Evolutionary conservation across 2,113 vertebrate species (phyloP), one percentile per base, ranked within the genome.

Genomic region (Helogale parvula): DNA sequence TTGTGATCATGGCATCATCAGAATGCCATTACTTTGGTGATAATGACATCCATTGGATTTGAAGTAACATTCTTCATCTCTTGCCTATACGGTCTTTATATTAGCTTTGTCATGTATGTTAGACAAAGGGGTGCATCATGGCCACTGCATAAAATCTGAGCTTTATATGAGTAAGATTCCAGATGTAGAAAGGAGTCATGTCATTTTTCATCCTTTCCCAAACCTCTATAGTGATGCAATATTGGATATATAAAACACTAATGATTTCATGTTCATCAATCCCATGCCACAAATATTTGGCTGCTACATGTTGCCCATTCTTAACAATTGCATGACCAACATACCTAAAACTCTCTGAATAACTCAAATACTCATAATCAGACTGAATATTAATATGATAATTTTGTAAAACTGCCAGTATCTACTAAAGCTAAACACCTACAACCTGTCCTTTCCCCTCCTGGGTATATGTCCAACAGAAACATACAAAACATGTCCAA

Each of bases 31-130:
- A 69, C 3, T 74, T 63, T 88, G 31, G 2, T 72, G 15, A 84
- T 66, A 60, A 16, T 54, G 29, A 90, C 45, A 3, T 52, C 45
- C 7, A 77, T 1, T 54, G n/a, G 12, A 88, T 74, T 23, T 65
- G 14, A 80, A 96, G 60, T 84, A 96, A 3, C 35, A 60, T 90
- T 83, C 31, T 79, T 96, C 47, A 68, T 80, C 6, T 54, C 90
- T 45, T 25, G 17, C 35, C 68, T 41, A 54, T 72, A 15, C 27
- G 90, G 54, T 87, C 29, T 66, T 1, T 47, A 31, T 83, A 19
- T 72, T 87, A 50, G 8, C 5, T 90, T 92, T 86, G 15, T 90
- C 41, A 65, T 66, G 19, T 92, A 1, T 77, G n/a, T 74, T 74
- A 66, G 7, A 63, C 31, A 93, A 86, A 11, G 33, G 54, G 21